A percentile compares a stretch with the other conserved stretches of the same genome.
phyloP scores from a whole-genome alignment of 2,113 vertebrate species.

The Misgurnus mizolepis region DNA sequence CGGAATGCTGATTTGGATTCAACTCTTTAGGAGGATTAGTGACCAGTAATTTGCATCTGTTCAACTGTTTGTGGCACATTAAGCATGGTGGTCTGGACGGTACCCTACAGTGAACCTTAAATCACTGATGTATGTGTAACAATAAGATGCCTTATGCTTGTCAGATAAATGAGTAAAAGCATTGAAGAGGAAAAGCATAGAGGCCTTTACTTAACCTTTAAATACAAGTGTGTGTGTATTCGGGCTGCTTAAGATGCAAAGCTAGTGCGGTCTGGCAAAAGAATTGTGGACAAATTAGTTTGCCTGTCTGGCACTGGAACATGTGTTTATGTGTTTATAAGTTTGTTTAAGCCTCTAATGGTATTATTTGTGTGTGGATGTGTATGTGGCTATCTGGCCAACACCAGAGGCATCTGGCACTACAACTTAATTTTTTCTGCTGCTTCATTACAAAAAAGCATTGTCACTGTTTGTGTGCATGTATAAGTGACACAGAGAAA shows the following conservation, averaged over 20 bases:
- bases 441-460: constrained; percentile 17
- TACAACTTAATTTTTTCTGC: background rate
- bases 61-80: background rate
- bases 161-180: constrained; percentile 20
- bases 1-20: constrained; percentile 27
- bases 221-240: background rate
- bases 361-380: constrained; percentile 28
- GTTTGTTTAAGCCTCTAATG: constrained; percentile 33
- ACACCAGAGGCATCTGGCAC: constrained; percentile 27
- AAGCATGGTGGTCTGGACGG: background rate
- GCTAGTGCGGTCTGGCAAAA: background rate
- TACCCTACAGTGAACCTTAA: background rate
- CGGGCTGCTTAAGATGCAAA: background rate
- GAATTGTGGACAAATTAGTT: constrained; percentile 8
- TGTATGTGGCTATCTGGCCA: constrained; percentile 29
- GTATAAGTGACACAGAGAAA: constrained; percentile 6
- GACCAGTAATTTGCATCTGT: constrained; percentile 21
- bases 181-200: constrained; percentile 8
- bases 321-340: constrained; percentile 28
- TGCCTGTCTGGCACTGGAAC: constrained; percentile 5
- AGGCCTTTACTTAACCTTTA: constrained; percentile 13
- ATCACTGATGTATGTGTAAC: constrained; percentile 6
- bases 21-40: constrained; percentile 35
- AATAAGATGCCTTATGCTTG: background rate
- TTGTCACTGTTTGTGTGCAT: constrained; percentile 7